Evolutionary conservation across 1,140 invertebrate species (phyloP), one percentile per base, ranked within the genome.

Genomic region (Limonius californicus): DNA sequence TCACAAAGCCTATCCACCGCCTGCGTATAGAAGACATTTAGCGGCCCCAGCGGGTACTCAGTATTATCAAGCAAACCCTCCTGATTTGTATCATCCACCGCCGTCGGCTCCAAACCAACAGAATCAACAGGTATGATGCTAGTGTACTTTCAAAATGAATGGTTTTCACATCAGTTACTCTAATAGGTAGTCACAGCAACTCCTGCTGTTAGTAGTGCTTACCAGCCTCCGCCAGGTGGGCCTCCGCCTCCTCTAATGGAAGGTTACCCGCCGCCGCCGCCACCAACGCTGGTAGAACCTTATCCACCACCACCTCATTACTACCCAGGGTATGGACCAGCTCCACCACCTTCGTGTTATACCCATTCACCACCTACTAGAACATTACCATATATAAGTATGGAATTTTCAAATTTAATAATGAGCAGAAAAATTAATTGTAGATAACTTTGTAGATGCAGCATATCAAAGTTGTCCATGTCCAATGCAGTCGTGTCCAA

Each of bases 401-500:
- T 84, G 83, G 72, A 72, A 73, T 32, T 4, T 4, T 19, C 4
- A 18, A 15, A 39, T 35, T 35, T 4, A 45, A 18, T 4, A 54
- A 43, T 4, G 4, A 50, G 45, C 45, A 50, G n/a, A n/a, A 21
- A 12, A 2, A 50, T 50, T 50, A 4, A 27, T 27, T 50, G 19
- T 8, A 8, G 14, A 7, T 12, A 54, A 54, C 1, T 32, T 27
- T 27, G 43, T 14, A 86, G 84, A 85, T 79, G 69, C 78, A 76
- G 75, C 82, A 72, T 83, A 83, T 73, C 85, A 87, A 73, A 82
- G 84, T 80, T 92, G 89, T 80, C 89, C 89, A 71, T 92, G 90
- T 83, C 90, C 89, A 80, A 85, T 91, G 83, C 89, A 91, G 81
- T 86, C 89, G 82, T 92, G 89, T 92, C 89, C 90, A 94, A 94